Base-by-base conservation (phyloP, 2,113 vertebrate species). In the Synchiropus splendidus region DNA sequence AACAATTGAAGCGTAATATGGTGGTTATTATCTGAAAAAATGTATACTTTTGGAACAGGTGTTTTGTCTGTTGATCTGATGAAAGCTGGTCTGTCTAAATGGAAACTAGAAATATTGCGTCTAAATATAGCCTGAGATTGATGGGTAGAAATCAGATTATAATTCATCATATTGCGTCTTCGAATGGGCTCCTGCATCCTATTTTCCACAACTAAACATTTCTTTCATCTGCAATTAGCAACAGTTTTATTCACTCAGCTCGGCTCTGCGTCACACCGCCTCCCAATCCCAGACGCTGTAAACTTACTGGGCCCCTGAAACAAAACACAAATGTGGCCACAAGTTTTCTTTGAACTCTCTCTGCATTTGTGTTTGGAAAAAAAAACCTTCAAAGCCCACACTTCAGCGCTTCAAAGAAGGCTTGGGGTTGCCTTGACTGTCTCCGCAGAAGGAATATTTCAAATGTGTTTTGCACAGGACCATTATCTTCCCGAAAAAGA, bases 341-440 rank as follows among this genome's bases (percentile, higher is more conserved):
- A 18, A 75, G 71, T 77, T 48, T 58, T 77, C 73, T 72, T 84
- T 86, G 80, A 85, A 82, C 79, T 77, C 69, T 54, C 36, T 36
- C 54, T 13, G 75, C 74, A 66, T 78, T 82, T 76, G 70, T 46
- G 48, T 83, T 80, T 77, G 75, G 81, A 83, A 77, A 78, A 83
- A 77, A 78, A 75, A 82, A 74, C 67, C 79, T 83, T 84, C 79
- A 84, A 83, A 84, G 79, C 71, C 57, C 67, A 47, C 55, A 45
- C 67, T 68, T 61, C 13, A 56, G 42, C 41, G 68, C 80, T 85
- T 86, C 84, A 85, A 84, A 84, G 82, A 40, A 51, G 65, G 48
- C 67, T 75, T 67, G n/a, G 54, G 64, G 49, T 76, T 75, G 75
- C 69, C 72, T 74, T 52, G 15, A 59, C 64, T 61, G 72, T 72